Evolutionary conservation across 2,797 vertebrate species (phyloP), one percentile per base, ranked within the genome.

Genomic region (Bovichtus variegatus): DNA sequence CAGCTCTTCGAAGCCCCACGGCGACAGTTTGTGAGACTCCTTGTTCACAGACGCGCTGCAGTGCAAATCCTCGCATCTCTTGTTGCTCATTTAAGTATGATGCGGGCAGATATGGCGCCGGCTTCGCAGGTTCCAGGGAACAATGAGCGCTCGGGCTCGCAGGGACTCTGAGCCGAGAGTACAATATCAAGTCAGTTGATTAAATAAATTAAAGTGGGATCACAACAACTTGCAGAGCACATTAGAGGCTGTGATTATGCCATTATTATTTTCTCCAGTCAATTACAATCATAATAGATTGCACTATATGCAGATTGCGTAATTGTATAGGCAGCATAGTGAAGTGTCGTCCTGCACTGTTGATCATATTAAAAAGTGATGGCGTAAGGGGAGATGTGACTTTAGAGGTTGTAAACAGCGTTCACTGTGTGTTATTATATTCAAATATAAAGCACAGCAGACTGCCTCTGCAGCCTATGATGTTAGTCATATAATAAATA

Each of bases 151-250:
- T 64, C 13, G 0, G 23, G 9, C 86, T 82, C 78, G 2, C 15
- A 5, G 55, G 64, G 74, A 69, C 74, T 49, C 72, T 59, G 15
- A 65, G 72, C 55, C 43, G 43, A 64, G 41, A 74, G 25, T 19
- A 47, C 47, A 27, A 63, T 51, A 62, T 79, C 64, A 62, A 74
- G 31, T 80, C 76, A 83, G 80, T 89, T 84, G 71, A 85, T 88
- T 76, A 82, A 87, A 76, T 82, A 84, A 83, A 89, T 89, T 71
- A 85, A 82, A 83, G 53, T 60, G 63, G 73, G 78, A 90, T 87
- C 85, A 80, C 76, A 76, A 73, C 86, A 82, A 87, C 75, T 71
- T 81, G 62, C 84, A 67, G 73, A 78, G 82, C 76, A 29, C 68
- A 76, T 83, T 71, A 87, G 82, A 83, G 79, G 46, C 61, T 38